Evolutionary conservation across 1,140 invertebrate genomes (phyloP), one percentile per base, ranked within the genome.

Genomic region (Caenorhabditis remanei): DNA sequence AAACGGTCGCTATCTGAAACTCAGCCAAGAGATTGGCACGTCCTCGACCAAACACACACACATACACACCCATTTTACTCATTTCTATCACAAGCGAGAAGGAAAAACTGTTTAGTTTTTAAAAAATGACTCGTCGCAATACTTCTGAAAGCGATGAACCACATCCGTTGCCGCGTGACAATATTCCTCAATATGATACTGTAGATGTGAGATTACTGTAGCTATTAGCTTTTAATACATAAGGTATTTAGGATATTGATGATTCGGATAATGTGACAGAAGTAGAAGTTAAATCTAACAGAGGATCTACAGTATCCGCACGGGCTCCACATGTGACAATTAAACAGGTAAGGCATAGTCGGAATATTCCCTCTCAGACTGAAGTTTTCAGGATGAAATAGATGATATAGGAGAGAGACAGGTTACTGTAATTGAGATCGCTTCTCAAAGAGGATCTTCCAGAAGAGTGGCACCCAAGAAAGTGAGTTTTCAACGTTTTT

Each of bases 11-110:
- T 75, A 75, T 75, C 67, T 75, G 67, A 75, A 75, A 75, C 41
- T 75, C 7, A 48, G 19, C 11, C 32, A 32, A 53, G 24, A 75
- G 40, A 75, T 75, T 75, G 67, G 67, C 67, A 75, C 43, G 67
- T 75, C 67, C 67, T 75, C 19, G 41, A 46, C 43, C 67, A 75
- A 75, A 75, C 32, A 67, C 14, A n/a, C 14, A 61, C n/a, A 61
- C 56, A 58, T 40, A 65, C 61, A 65, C 67, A 75, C 67, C 67
- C 67, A 46, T 75, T 75, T 75, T 75, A 46, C 67, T 46, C 67
- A 75, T 75, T 75, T 75, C 41, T 65, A 11, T 41, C 63, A 40
- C 32, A 1, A 32, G 32, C 32, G 11, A 8, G 21, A 21, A 21
- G 24, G 40, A 67, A 67, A 67, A 8, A 14, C 21, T 67, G 2